Base-by-base conservation (phyloP, 2,797 vertebrate genomes). In the Smutsia temminckii region DNA sequence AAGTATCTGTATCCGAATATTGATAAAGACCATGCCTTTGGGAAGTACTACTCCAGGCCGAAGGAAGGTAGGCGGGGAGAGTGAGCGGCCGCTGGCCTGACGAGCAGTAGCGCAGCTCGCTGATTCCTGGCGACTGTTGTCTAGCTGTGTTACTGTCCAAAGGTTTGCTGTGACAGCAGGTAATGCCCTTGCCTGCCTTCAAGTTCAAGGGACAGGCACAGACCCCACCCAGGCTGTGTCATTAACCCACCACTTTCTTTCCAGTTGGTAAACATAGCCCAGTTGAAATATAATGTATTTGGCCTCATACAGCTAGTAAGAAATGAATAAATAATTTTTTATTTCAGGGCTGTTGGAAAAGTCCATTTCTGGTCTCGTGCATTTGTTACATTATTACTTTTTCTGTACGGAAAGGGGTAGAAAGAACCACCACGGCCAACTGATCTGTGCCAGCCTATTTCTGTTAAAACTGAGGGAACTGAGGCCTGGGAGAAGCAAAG, bases 1-100 rank as follows among this genome's bases (percentile, higher is more conserved):
- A 99, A 99, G 59, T 99, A 99, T 97, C 99, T 99, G 40, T 99
- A 99, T 98, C 99, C 99, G 0, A 68, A 98, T 85, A 98, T 99
- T 59, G 99, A 99, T 69, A 99, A 99, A 96, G 99, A 99, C 96
- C 99, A 98, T 0, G 99, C 99, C 42, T 99, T 99, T 63, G 99
- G 99, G 89, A 99, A 99, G 84, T 99, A 99, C 96, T 99, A 99
- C 98, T 99, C 99, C 98, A 99, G 99, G 95, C 99, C 99, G 18
- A 98, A 99, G 29, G 99, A 99, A 85, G 97, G 99, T 99, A 98
- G 98, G 99, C 97, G 84, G 34, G 9, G 27, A 32, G 12, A 18
- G 63, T 0, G 0, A 7, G 10, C 29, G 2, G 4, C 14, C n/a
- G 1, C 17, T 1, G 0, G 61, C 89, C 55, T 34, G 12, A 12